A percentile compares a stretch with the other conserved stretches of the same genome.
phyloP scores from a whole-genome alignment of 1,140 invertebrate species.

The Agrilus planipennis region DNA sequence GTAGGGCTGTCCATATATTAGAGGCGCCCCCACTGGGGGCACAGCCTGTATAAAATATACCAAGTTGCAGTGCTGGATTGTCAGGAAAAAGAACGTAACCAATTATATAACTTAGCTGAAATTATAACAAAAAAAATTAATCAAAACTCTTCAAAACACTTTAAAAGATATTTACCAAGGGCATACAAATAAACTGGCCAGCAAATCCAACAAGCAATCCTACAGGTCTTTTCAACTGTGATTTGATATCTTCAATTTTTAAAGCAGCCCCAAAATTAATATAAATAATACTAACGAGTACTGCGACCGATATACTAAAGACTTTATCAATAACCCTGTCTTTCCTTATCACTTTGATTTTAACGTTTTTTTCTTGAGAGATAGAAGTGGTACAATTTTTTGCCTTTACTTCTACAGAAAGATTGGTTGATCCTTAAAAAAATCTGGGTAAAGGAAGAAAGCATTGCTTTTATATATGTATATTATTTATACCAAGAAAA shows the following conservation, averaged over 20 bases:
- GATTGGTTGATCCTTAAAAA: too few species aligned
- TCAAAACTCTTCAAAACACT: not conserved
- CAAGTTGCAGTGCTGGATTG: constrained; percentile 59
- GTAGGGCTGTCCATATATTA: constrained; percentile 87
- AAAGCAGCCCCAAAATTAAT: constrained; percentile 91
- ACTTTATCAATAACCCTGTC: constrained; percentile 55
- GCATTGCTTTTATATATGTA: too few species aligned
- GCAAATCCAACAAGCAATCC: constrained; percentile 72
- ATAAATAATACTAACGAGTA: constrained; percentile 65
- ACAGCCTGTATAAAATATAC: constrained; percentile 85
- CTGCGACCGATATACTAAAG: constrained; percentile 65
- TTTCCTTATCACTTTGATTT: constrained; percentile 49
- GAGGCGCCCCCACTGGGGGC: constrained; percentile 86
- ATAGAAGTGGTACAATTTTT: not conserved
- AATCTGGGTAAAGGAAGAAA: too few species aligned
- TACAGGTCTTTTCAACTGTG: constrained; percentile 60
- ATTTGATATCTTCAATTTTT: constrained; percentile 58
- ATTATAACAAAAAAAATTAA: not conserved
- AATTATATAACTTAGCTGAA: constrained; percentile 63
- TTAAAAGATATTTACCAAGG: constrained; percentile 52
- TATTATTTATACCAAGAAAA: too few species aligned
- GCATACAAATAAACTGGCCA: constrained; percentile 82
- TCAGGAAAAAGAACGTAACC: constrained; percentile 61
- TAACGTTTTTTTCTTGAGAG: not conserved
- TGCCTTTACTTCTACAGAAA: too few species aligned